A percentile compares a stretch with the other conserved stretches of the same genome.
Evolutionary conservation across 2,888 invertebrate genomes (phyloP).

Genomic region (Drosophila atroscutellata): DNA sequence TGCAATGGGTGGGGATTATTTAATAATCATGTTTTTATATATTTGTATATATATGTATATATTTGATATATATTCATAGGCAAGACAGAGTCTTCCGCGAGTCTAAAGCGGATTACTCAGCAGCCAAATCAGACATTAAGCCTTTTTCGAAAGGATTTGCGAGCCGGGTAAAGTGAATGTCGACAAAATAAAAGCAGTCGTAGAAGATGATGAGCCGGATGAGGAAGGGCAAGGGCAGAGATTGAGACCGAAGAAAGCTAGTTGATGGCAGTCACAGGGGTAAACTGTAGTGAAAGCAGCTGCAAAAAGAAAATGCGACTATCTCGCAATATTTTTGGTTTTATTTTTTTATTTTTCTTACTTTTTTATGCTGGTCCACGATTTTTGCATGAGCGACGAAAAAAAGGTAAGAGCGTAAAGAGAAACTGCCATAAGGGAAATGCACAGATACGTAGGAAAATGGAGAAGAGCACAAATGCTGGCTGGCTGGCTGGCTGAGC

Average conservation of each 20-base stretch:
- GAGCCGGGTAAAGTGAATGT: slow-evolving; percentile 42
- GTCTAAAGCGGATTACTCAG: slow-evolving; percentile 69
- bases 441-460: slow-evolving; percentile 41
- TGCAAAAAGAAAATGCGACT: slow-evolving; percentile 14
- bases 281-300: slow-evolving; percentile 16
- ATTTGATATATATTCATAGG: slow-evolving; percentile 22
- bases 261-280: slow-evolving; percentile 26
- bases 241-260: slow-evolving; percentile 6
- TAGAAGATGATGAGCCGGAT: not conserved
- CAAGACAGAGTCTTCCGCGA: slow-evolving; percentile 21
- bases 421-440: slow-evolving; percentile 66
- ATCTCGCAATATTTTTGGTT: slow-evolving; percentile 26
- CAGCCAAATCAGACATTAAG: slow-evolving; percentile 68
- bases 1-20: slow-evolving; percentile 1
- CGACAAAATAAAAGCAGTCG: slow-evolving; percentile 33
- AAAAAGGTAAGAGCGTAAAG: slow-evolving; percentile 38
- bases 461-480: slow-evolving; percentile 23
- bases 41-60: not conserved
- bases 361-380: slow-evolving; percentile 4
- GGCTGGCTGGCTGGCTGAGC: slow-evolving; percentile 13
- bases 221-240: not conserved
- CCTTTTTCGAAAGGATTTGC: slow-evolving; percentile 71
- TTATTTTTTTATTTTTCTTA: not conserved
- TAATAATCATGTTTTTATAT: slow-evolving; percentile 43
- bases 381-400: slow-evolving; percentile 8